These are phyloP conservation scores for Drosophila mayri DNA, from an alignment of 1,140 invertebrate species.

Conservation along the genomic window DNA sequence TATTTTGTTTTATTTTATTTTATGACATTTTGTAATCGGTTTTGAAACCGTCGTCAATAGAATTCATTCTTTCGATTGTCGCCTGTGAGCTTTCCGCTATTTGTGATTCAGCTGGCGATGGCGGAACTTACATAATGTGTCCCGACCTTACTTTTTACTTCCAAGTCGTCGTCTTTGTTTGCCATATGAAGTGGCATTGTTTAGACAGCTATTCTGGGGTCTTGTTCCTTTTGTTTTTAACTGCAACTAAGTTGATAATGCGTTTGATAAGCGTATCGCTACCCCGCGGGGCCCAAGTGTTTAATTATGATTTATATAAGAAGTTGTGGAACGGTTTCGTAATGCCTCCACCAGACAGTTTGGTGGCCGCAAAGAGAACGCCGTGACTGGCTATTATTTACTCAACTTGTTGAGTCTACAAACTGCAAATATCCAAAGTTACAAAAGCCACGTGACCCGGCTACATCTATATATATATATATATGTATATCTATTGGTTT, in stretches of 20 bases:
- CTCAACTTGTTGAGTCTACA: slow-evolving; percentile 1
- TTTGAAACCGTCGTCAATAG: slow-evolving; percentile 29
- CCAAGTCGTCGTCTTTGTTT: slow-evolving; percentile 20
- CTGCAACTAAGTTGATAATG: slow-evolving; percentile 43
- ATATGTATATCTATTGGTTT: neutral
- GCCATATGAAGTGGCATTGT: slow-evolving; percentile 25
- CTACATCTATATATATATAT: neutral
- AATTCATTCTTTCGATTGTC: slow-evolving; percentile 42
- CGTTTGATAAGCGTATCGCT: slow-evolving; percentile 36
- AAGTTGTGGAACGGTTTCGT: slow-evolving; percentile 21
- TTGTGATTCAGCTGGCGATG: slow-evolving; percentile 10
- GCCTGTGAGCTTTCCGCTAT: slow-evolving; percentile 1
- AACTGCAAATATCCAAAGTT: slow-evolving; percentile 31
- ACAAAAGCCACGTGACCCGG: slow-evolving; percentile 29
- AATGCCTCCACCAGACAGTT: slow-evolving; percentile 29
- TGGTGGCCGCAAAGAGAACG: slow-evolving; percentile 29
- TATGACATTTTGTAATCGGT: slow-evolving; percentile 27
- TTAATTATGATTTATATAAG: slow-evolving; percentile 51
- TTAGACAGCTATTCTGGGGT: slow-evolving; percentile 12
- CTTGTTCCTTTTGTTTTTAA: slow-evolving; percentile 16
- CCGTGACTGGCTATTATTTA: slow-evolving; percentile 5
- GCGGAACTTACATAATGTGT: slow-evolving; percentile 55
- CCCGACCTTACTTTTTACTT: slow-evolving; percentile 57
- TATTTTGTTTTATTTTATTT: slow-evolving; percentile 10
- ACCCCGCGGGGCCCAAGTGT: neutral